Percentiles rank a stretch among this genome's conserved stretches.
These are phyloP conservation scores for Pelvicachromis taeniatus DNA, from an alignment of 2,113 vertebrate genomes.

Conservation along the genomic window DNA sequence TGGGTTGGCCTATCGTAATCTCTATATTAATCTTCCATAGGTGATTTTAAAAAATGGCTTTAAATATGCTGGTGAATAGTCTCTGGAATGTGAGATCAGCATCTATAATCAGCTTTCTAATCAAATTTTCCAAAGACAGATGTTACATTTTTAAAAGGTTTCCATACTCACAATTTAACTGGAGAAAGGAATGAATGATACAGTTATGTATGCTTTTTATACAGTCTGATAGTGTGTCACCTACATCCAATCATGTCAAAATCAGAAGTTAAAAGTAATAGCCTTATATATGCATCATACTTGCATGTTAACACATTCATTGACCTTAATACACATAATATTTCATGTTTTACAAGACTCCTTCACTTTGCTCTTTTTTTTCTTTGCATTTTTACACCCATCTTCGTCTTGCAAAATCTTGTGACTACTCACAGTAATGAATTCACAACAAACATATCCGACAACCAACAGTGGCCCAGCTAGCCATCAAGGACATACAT, in stretches of 20 bases:
- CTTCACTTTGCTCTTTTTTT: neutral
- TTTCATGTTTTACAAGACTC: neutral
- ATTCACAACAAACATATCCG: conserved; percentile 66
- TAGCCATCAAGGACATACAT: conserved; percentile 16
- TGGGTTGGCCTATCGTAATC: neutral
- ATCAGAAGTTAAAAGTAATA: neutral
- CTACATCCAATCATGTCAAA: neutral
- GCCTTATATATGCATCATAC: neutral
- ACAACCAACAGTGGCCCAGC: neutral
- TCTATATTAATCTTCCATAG: neutral
- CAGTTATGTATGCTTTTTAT: neutral
- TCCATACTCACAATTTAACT: neutral
- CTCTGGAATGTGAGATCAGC: neutral
- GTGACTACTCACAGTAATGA: conserved; percentile 53
- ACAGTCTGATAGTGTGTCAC: neutral
- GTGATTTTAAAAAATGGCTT: neutral
- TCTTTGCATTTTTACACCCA: neutral
- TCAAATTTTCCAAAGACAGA: neutral
- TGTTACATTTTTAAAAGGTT: neutral
- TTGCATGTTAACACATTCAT: neutral
- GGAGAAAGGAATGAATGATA: neutral
- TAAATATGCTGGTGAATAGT: neutral
- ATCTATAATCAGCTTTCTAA: neutral
- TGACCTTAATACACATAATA: neutral
- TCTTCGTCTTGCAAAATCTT: neutral